phyloP scores from a whole-genome alignment of 2,888 invertebrate species.

The Melieria picta region DNA sequence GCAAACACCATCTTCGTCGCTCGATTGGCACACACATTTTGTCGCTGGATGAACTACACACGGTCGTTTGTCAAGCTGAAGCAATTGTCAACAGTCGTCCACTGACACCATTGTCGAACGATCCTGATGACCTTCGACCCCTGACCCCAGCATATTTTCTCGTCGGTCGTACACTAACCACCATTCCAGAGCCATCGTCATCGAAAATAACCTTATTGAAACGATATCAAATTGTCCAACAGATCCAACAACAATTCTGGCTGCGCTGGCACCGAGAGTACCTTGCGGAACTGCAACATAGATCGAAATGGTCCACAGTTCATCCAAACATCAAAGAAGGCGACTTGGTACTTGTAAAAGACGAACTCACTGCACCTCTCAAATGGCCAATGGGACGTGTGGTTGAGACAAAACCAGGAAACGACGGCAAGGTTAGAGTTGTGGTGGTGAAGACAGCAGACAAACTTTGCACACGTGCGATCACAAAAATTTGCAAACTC shows the following conservation, averaged over 20 bases:
- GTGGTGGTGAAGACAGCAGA: too few relatives aligned
- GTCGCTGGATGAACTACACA: conserved; percentile 28
- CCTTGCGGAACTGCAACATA: conserved; percentile 20
- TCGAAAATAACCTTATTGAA: conserved; percentile 5
- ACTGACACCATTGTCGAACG: conserved; percentile 21
- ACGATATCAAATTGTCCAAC: conserved; percentile 28
- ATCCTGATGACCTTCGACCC: conserved; percentile 27
- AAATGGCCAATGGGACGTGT: too few relatives aligned
- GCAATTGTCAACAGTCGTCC: conserved; percentile 34
- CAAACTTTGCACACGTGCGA: too few relatives aligned
- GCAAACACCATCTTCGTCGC: conserved; percentile 21
- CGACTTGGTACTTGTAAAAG: not conserved
- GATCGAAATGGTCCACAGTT: conserved; percentile 20
- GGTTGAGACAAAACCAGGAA: too few relatives aligned
- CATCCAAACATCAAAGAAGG: too few relatives aligned
- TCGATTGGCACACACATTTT: conserved; percentile 18
- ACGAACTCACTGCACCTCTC: too few relatives aligned
- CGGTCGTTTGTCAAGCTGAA: conserved; percentile 32
- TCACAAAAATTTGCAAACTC: too few relatives aligned
- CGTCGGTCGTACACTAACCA: conserved; percentile 26
- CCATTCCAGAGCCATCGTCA: conserved; percentile 26
- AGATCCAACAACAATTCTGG: conserved; percentile 35
- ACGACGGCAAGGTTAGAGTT: too few relatives aligned
- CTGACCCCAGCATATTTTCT: conserved; percentile 41
- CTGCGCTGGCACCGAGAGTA: too few relatives aligned